phyloP scores from a whole-genome alignment of 2,888 invertebrate genomes.

The Drosophila subsilvestris region DNA sequence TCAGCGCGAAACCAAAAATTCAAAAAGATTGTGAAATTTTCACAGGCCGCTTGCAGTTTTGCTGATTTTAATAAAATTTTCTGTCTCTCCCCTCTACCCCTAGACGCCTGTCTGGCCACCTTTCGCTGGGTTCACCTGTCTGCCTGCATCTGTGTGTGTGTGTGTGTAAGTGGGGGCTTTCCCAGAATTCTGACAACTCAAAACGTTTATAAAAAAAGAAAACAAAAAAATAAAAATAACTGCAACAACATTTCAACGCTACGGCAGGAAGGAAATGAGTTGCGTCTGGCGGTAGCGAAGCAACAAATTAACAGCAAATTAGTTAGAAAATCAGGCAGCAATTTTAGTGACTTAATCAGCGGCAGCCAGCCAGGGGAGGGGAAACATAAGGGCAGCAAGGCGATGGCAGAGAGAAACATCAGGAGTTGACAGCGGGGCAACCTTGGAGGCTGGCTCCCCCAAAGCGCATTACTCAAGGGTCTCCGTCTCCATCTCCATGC shows the following conservation, averaged over 20 bases:
- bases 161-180: conserved; percentile 52
- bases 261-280: conserved; percentile 50
- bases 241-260: conserved; percentile 26
- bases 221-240: conserved; percentile 12
- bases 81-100: conserved; percentile 1
- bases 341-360: conserved; percentile 72
- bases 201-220: conserved; percentile 41
- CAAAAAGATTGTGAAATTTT: conserved; percentile 42
- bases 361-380: conserved; percentile 17
- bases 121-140: conserved; percentile 13
- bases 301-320: conserved; percentile 72
- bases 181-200: conserved; percentile 69
- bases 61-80: conserved; percentile 64
- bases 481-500: conserved; percentile 14
- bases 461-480: conserved; percentile 70
- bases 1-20: conserved; percentile 18
- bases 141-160: conserved; percentile 8
- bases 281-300: conserved; percentile 40
- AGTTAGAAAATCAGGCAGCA: conserved; percentile 67
- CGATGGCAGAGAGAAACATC: conserved; percentile 1
- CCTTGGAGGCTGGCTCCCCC: conserved; percentile 75
- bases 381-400: not conserved
- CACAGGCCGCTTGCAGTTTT: conserved; percentile 44
- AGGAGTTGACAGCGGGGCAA: conserved; percentile 49
- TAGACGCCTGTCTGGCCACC: not conserved